These are phyloP conservation scores for Chrysemys picta DNA, from an alignment of 2,113 vertebrate species.

Conservation along the genomic window DNA sequence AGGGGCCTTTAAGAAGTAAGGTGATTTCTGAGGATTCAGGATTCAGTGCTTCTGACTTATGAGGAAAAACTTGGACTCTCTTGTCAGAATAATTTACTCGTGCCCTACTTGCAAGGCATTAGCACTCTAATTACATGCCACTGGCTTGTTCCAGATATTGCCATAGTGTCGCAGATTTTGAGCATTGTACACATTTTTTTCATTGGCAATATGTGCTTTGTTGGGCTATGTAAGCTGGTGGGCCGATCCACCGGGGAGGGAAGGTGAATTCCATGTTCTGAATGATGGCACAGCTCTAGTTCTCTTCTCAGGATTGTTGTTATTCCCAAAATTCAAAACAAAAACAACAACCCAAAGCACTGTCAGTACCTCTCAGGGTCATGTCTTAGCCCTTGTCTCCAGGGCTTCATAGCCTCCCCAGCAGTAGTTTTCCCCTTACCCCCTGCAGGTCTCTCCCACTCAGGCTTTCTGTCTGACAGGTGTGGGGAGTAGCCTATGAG, in stretches of 20 bases:
- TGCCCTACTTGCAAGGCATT: not conserved
- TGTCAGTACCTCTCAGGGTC: not conserved
- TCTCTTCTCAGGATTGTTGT: not conserved
- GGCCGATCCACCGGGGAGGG: not conserved
- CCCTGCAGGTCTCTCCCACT: not conserved
- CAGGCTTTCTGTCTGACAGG: not conserved
- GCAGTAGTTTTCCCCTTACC: not conserved
- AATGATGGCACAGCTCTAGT: fast-evolving
- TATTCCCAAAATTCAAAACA: not conserved
- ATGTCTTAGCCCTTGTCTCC: not conserved
- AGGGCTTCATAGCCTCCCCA: not conserved
- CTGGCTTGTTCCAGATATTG: not conserved
- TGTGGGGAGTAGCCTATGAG: not conserved
- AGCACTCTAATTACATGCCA: not conserved
- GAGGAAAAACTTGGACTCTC: not conserved
- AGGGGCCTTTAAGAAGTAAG: not conserved
- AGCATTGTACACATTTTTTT: not conserved
- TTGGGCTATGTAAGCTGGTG: not conserved
- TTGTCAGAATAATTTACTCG: not conserved
- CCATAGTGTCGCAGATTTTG: not conserved
- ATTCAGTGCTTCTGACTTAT: not conserved
- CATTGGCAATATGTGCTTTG: not conserved
- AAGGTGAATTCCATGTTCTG: not conserved
- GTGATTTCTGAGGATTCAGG: not conserved
- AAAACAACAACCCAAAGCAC: not conserved